These are phyloP conservation scores for Centroberyx gerrardi DNA, from an alignment of 2,797 vertebrate species.

Conservation along the genomic window DNA sequence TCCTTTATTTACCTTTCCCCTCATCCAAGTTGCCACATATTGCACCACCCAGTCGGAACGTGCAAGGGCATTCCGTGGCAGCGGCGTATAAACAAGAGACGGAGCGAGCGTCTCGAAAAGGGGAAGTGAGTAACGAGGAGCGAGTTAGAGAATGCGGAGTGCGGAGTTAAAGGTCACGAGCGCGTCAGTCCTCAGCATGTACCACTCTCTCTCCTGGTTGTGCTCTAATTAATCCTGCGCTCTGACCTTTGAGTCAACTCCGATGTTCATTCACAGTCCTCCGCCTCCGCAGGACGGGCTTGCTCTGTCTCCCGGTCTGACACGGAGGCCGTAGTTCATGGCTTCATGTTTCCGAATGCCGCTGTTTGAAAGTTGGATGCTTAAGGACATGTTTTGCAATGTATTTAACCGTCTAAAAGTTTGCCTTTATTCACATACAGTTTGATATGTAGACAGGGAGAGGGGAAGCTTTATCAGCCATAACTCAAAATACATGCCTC, in stretches of 20 bases:
- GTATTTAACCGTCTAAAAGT: too few relatives aligned
- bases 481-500: too few relatives aligned
- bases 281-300: constrained; percentile 8
- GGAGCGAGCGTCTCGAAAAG: constrained; percentile 6
- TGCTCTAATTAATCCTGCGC: constrained; percentile 52
- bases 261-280: constrained; percentile 39
- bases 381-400: too few relatives aligned
- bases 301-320: not conserved
- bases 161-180: constrained; percentile 46
- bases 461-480: too few relatives aligned
- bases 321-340: not conserved
- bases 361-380: not conserved
- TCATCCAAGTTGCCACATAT: too few relatives aligned
- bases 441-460: too few relatives aligned
- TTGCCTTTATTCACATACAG: too few relatives aligned
- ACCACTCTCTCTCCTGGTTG: constrained; percentile 9
- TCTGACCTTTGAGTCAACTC: constrained; percentile 56
- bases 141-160: constrained; percentile 18
- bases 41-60: not conserved
- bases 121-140: constrained; percentile 3
- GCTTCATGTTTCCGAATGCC: not conserved
- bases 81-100: not conserved
- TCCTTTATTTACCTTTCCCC: not conserved
- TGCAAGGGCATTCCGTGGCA: not conserved
- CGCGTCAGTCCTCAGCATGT: constrained; percentile 9